A percentile compares a stretch with the other conserved stretches of the same genome.
Evolutionary conservation across 2,888 invertebrate genomes (phyloP).

Genomic region (Sinhomidia bicolor): DNA sequence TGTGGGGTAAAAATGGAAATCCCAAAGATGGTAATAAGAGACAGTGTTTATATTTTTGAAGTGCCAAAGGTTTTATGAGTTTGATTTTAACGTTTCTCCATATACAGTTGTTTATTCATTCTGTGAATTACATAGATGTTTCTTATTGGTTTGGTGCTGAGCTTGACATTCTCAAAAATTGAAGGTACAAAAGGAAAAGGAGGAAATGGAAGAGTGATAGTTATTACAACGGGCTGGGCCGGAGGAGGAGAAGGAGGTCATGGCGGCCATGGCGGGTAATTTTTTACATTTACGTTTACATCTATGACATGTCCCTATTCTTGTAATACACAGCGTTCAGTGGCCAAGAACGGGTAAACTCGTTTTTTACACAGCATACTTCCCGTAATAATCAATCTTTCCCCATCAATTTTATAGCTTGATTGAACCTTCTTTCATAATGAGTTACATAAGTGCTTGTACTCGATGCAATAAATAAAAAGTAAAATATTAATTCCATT

Average conservation of each 20-base stretch:
- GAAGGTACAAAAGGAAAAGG: slow-evolving; percentile 63
- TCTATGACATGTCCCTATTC: too few relatives aligned
- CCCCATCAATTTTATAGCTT: too few relatives aligned
- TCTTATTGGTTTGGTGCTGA: slow-evolving; percentile 48
- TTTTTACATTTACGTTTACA: too few relatives aligned
- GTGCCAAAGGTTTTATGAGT: background rate
- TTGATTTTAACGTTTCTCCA: background rate
- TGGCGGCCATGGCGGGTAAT: too few relatives aligned
- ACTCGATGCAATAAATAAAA: too few relatives aligned
- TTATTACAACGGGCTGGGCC: slow-evolving; percentile 71
- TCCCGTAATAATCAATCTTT: slow-evolving; percentile 3
- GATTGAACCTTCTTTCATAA: too few relatives aligned
- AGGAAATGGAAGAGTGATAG: slow-evolving; percentile 62
- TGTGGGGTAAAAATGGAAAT: slow-evolving; percentile 50
- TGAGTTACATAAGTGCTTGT: too few relatives aligned
- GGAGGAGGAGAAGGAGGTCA: slow-evolving; percentile 69
- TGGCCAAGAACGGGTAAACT: too few relatives aligned
- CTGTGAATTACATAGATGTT: too few relatives aligned
- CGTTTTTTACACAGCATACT: too few relatives aligned
- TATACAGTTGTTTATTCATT: slow-evolving; percentile 34
- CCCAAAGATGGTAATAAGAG: slow-evolving; percentile 27
- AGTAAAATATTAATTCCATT: too few relatives aligned
- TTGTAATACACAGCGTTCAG: too few relatives aligned
- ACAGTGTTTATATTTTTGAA: background rate
- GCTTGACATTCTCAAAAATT: slow-evolving; percentile 1